These are phyloP conservation scores for Callyntrura guangdongensis DNA, from an alignment of 2,888 invertebrate genomes.

Conservation along the genomic window DNA sequence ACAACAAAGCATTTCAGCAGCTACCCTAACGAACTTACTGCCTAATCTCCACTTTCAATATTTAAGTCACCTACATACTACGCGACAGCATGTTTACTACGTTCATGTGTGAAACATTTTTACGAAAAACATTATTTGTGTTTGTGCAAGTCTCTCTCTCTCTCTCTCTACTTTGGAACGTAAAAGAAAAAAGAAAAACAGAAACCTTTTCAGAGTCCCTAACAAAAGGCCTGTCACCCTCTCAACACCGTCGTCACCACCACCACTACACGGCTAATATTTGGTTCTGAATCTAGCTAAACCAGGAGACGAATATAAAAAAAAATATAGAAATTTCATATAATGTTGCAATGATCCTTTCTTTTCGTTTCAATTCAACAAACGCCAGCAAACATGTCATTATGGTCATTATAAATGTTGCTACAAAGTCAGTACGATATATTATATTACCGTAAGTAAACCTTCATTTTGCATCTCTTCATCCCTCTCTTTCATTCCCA, in stretches of 20 bases:
- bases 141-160: conserved; percentile 20
- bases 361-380: neutral
- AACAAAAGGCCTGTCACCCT: conserved; percentile 72
- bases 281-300: conserved; percentile 7
- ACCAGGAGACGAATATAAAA: conserved; percentile 42
- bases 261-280: conserved; percentile 11
- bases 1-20: neutral
- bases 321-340: neutral
- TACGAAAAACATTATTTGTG: conserved; percentile 28
- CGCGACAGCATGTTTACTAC: neutral
- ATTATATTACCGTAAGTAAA: neutral
- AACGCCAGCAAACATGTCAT: conserved; percentile 4
- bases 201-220: conserved; percentile 57
- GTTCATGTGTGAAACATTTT: conserved; percentile 62
- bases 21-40: neutral
- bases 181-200: conserved; percentile 3
- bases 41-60: conserved; percentile 48
- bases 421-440: neutral
- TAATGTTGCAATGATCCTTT: conserved; percentile 41
- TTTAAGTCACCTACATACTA: neutral
- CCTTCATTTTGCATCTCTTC: conserved; percentile 28
- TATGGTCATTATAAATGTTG: neutral
- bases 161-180: neutral
- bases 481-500: conserved; percentile 55
- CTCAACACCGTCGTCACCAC: conserved; percentile 24